Evolutionary conservation across 2,888 invertebrate species (phyloP), one percentile per base, ranked within the genome.

Genomic region (Rotaria magnacalcarata): DNA sequence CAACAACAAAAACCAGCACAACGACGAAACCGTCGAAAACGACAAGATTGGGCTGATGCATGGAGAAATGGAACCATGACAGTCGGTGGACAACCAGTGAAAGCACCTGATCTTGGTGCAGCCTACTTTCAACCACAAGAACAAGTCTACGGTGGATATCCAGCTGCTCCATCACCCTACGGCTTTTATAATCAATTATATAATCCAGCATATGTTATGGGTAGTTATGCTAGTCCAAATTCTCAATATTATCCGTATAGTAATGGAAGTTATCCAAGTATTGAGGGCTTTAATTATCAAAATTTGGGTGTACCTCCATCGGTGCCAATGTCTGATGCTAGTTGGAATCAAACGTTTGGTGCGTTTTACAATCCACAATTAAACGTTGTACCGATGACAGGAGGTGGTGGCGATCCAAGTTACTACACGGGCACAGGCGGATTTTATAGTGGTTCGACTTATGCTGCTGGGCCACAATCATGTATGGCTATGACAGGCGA

Each of bases 81-180:
- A 7, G 10, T 43, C 1, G 75, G 75, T 41, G 75, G 75, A 41
- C 43, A 21, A 43, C 4, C 4, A 2, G 14, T 27, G 8, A n/a
- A 34, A 60, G 60, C 60, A 60, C 43, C 75, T n/a, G 75, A 75
- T 43, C 75, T 75, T 41, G 75, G 75, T 43, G 43, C 75, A 43
- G 75, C 21, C 43, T 75, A 75, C 41, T 75, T 75, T 75, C 43
- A 75, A 75, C 75, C 75, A 21, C 43, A 75, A 43, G 41, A 75
- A 75, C 75, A 75, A 75, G 75, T 75, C 24, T 47, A 75, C 14
- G 75, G 75, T 43, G 75, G 75, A 43, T 75, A 75, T 24, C 75
- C 75, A 43, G 75, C 75, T 75, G 75, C 75, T 21, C 75, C 75
- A 7, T 75, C 75, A 41, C 43, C 75, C 0, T 75, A n/a, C 43